Conservation (phyloP, 2,113 vertebrate species). For the Menidia beryllina region DNA sequence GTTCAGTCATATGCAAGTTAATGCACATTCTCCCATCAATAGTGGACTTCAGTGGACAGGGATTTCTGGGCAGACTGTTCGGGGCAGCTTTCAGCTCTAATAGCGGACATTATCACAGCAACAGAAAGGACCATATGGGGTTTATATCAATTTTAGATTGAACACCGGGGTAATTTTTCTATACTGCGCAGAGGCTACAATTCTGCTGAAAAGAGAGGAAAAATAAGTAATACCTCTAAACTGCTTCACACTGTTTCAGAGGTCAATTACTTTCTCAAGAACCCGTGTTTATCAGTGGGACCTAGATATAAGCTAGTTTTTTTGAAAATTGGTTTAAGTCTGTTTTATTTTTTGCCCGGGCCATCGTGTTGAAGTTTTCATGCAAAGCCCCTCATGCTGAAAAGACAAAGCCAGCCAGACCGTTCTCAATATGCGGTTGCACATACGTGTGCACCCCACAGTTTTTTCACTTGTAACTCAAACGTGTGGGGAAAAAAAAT, state of each 20-base stretch:
- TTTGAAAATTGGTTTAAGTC: conserved; percentile 35
- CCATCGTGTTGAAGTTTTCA: conserved; percentile 37
- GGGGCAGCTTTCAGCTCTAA: conserved; percentile 18
- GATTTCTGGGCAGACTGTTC: conserved; percentile 36
- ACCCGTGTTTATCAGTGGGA: conserved; percentile 47
- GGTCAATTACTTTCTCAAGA: conserved; percentile 66
- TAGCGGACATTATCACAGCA: conserved; percentile 49
- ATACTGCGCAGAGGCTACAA: conserved; percentile 25
- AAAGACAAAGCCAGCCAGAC: conserved; percentile 10
- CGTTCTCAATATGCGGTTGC: conserved; percentile 10
- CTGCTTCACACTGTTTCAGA: conserved; percentile 60
- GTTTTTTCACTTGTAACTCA: conserved; percentile 8
- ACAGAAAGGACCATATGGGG: conserved; percentile 35
- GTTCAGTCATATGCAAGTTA: conserved; percentile 48
- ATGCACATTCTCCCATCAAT: conserved; percentile 27
- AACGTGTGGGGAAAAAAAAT: conserved; percentile 18
- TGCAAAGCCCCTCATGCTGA: conserved; percentile 48
- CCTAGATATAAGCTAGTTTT: conserved; percentile 44
- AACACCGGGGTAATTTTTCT: conserved; percentile 58
- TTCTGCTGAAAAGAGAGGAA: conserved; percentile 52
- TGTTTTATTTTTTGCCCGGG: conserved; percentile 47
- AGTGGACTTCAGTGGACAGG: conserved; percentile 26
- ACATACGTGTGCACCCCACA: neutral
- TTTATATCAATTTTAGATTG: conserved; percentile 50
- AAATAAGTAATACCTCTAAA: conserved; percentile 46